Evolutionary conservation across 1,140 invertebrate species (phyloP), one percentile per base, ranked within the genome.

Genomic region (Samia ricini): DNA sequence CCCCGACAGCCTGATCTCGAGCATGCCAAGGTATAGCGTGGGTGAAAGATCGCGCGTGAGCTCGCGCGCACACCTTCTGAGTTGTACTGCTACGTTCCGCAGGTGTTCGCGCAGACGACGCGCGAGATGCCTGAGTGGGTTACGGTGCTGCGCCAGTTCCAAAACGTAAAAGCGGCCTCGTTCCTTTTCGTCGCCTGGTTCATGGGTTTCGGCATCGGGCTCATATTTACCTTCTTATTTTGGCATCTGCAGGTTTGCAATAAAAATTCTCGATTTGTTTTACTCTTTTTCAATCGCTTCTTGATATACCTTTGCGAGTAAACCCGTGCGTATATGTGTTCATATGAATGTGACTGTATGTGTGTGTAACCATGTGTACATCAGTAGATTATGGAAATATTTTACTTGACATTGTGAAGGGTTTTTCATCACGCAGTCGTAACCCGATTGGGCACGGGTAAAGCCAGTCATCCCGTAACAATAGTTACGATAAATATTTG

Each of bases 141-240:
- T 60, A 96, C 95, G 1, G 97, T 99, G 8, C 84, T 99, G 61
- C 95, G 95, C 64, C 96, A 98, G 77, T 98, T 98, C 84, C 96
- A 96, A 69, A 97, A 97, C 83, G 80, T 97, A 15, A 97, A 98
- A 78, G 98, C 97, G 63, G 95, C 95, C 2, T 96, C 98, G 0
- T 99, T 99, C 81, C 93, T 99, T 7, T 97, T 99, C 77, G 97
- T 99, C 0, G 96, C 98, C 19, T 99, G 98, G 97, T 98, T 98
- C 89, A 99, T 99, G 98, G 99, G 99, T 54, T 98, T 99, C 81
- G 99, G 99, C n/a, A 99, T 99, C 74, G 99, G 99, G 0, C 91
- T 99, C 66, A 99, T 99, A 63, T 99, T 99, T 89, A 99, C 98
- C 1, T 99, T 99, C 90, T 94, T 99, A 21, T 99, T 99, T 91